These are phyloP conservation scores for Dolichotis patagonum DNA, from an alignment of 2,113 vertebrate species.

Conservation along the genomic window DNA sequence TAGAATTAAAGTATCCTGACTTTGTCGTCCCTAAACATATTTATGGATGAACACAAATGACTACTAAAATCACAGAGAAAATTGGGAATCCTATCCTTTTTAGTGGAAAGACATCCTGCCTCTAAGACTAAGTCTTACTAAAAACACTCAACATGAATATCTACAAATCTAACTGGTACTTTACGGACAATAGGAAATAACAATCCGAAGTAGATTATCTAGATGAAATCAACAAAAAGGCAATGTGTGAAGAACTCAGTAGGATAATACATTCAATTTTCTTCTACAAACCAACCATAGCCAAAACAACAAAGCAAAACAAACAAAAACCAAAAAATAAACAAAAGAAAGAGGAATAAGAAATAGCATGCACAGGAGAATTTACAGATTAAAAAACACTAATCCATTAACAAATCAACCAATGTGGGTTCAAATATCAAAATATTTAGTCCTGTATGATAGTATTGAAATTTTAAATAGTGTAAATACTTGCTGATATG, in stretches of 20 bases:
- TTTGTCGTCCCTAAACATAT: not conserved
- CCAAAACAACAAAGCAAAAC: too few species aligned
- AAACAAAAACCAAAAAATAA: not conserved
- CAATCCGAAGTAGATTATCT: not conserved
- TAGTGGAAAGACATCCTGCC: not conserved
- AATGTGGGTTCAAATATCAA: not conserved
- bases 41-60: not conserved
- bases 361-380: not conserved
- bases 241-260: not conserved
- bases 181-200: not conserved
- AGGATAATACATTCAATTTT: not conserved
- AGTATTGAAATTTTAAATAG: not conserved
- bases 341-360: not conserved
- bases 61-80: not conserved
- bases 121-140: not conserved
- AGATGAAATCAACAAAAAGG: not conserved
- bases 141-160: not conserved
- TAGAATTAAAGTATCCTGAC: not conserved
- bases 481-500: not conserved
- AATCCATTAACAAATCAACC: not conserved
- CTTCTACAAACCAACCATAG: not conserved
- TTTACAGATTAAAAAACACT: not conserved
- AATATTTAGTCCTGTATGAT: not conserved
- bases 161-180: not conserved
- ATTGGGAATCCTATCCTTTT: not conserved